Evolutionary conservation across 2,797 vertebrate species (phyloP).

Genomic region (Anabacerthia variegaticeps): DNA sequence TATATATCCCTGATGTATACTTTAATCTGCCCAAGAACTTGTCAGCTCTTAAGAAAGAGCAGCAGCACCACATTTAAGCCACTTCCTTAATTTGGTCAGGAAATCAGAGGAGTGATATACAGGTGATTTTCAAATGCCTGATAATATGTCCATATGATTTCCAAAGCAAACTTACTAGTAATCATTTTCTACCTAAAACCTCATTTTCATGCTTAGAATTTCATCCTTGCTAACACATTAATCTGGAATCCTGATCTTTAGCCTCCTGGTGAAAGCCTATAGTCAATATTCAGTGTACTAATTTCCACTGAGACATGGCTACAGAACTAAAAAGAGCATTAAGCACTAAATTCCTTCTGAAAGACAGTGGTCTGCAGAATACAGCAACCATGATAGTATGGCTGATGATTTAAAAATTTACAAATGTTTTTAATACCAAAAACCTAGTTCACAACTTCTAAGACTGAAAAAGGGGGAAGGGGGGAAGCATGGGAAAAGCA

Average conservation of each 20-base stretch:
- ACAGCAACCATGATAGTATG: accelerated
- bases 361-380: not conserved
- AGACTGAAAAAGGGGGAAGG: not conserved
- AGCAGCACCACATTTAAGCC: not conserved
- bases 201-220: not conserved
- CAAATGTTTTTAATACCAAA: not conserved
- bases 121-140: not conserved
- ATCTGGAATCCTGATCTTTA: not conserved
- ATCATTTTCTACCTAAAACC: not conserved
- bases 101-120: not conserved
- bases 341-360: not conserved
- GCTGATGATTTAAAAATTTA: not conserved
- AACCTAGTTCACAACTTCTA: not conserved
- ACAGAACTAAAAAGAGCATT: not conserved
- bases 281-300: not conserved
- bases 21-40: not conserved
- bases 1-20: not conserved
- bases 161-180: not conserved
- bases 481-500: not conserved
- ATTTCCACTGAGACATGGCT: not conserved
- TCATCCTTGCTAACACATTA: not conserved
- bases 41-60: not conserved
- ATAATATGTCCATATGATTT: not conserved
- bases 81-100: not conserved
- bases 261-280: not conserved